phyloP scores from a whole-genome alignment of 2,113 vertebrate genomes.

The Anoura caudifer region DNA sequence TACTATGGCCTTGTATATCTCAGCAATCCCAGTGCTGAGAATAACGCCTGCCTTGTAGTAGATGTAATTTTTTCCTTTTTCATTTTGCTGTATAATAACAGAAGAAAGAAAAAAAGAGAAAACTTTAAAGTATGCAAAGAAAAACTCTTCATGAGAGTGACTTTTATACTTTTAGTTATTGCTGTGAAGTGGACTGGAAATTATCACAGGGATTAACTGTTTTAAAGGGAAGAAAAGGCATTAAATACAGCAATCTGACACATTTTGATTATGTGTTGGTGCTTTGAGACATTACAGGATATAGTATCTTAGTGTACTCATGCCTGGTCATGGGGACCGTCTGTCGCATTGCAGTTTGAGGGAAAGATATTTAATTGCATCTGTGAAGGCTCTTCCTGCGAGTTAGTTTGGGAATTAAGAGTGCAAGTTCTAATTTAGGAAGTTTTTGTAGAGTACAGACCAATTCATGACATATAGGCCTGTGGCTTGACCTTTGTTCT shows the following conservation, averaged over 20 bases:
- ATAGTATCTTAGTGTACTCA: not conserved
- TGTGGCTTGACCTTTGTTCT: not conserved
- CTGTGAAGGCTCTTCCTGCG: not conserved
- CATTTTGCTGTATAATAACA: not conserved
- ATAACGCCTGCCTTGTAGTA: not conserved
- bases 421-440: not conserved
- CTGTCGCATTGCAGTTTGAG: not conserved
- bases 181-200: not conserved
- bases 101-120: not conserved
- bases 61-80: not conserved
- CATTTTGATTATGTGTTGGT: not conserved
- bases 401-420: not conserved
- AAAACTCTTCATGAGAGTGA: not conserved
- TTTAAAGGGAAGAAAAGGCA: not conserved
- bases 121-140: not conserved
- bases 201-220: conserved; percentile 12
- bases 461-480: not conserved
- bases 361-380: not conserved
- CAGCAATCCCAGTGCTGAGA: not conserved
- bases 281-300: not conserved
- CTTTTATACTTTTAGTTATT: not conserved
- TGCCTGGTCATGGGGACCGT: not conserved
- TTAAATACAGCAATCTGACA: not conserved
- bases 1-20: not conserved
- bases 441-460: not conserved